Evolutionary conservation across 2,888 invertebrate species (phyloP).

Genomic region (Dysmachus trigonus): DNA sequence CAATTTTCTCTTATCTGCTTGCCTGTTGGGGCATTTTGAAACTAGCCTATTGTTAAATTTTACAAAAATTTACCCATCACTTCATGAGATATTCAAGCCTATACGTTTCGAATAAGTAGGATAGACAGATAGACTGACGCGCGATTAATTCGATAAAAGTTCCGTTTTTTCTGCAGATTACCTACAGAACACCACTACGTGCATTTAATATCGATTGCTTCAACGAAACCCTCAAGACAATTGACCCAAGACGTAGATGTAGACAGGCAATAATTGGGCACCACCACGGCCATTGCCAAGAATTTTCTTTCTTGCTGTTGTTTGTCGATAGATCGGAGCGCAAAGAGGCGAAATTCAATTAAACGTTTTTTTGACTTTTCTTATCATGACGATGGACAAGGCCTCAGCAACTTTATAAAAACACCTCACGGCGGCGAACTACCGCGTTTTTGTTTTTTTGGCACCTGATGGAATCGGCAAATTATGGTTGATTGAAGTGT

Average conservation of each 20-base stretch:
- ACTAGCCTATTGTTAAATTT: background rate
- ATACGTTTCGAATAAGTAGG: background rate
- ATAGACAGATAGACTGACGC: background rate
- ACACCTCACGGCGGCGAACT: background rate
- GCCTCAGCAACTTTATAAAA: background rate
- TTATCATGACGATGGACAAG: background rate
- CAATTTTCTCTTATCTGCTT: too few species aligned
- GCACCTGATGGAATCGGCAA: background rate
- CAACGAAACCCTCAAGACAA: background rate
- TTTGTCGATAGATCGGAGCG: background rate
- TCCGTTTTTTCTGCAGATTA: background rate
- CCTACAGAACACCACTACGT: background rate
- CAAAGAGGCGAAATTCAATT: background rate
- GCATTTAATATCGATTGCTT: background rate
- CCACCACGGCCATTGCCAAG: background rate
- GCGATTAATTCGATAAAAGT: background rate
- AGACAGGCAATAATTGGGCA: background rate
- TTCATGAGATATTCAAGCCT: background rate
- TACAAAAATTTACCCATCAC: background rate
- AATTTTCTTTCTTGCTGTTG: background rate
- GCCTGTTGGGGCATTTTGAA: background rate
- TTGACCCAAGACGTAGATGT: background rate
- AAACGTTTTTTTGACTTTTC: background rate
- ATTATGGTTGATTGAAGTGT: background rate
- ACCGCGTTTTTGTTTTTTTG: background rate